Percentiles rank a stretch among this genome's conserved stretches.
phyloP scores from a whole-genome alignment of 2,113 vertebrate genomes.

The Carassius carassius region DNA sequence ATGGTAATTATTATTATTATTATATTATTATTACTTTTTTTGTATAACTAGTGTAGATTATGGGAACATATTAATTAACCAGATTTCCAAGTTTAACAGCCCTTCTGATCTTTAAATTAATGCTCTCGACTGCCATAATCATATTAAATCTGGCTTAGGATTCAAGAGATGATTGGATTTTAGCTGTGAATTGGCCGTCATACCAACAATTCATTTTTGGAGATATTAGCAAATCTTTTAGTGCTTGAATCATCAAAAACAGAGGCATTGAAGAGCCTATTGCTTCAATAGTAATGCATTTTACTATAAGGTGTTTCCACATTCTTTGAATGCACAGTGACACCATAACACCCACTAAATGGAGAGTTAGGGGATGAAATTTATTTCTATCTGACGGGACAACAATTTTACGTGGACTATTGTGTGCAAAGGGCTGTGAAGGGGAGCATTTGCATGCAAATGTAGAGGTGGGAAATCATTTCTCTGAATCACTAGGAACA shows the following conservation, averaged over 20 bases:
- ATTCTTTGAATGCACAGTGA: constrained; percentile 38
- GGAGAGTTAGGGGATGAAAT: constrained; percentile 44
- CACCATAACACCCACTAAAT: constrained; percentile 45
- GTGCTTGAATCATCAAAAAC: constrained; percentile 31
- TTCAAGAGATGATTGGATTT: constrained; percentile 4
- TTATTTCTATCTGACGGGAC: constrained; percentile 63
- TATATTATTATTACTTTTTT: not conserved
- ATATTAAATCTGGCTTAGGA: constrained; percentile 22
- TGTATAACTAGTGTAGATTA: constrained; percentile 9
- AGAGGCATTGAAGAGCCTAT: not conserved
- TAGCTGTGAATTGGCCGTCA: not conserved
- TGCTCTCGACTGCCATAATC: constrained; percentile 2
- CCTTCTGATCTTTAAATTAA: not conserved
- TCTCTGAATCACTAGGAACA: constrained; percentile 53
- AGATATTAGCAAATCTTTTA: constrained; percentile 21
- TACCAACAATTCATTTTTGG: constrained; percentile 1
- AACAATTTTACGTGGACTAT: constrained; percentile 70
- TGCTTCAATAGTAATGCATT: no score
- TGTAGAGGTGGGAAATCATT: constrained; percentile 64
- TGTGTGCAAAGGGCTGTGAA: constrained; percentile 66
- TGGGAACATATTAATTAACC: not conserved
- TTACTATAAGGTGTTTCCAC: constrained; percentile 22
- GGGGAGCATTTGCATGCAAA: constrained; percentile 73
- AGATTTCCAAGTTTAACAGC: not conserved
- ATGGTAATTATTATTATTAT: not conserved